Percentiles rank a stretch among this genome's conserved stretches.
Conservation (phyloP, 2,888 invertebrate genomes). For the Timema cristinae region DNA sequence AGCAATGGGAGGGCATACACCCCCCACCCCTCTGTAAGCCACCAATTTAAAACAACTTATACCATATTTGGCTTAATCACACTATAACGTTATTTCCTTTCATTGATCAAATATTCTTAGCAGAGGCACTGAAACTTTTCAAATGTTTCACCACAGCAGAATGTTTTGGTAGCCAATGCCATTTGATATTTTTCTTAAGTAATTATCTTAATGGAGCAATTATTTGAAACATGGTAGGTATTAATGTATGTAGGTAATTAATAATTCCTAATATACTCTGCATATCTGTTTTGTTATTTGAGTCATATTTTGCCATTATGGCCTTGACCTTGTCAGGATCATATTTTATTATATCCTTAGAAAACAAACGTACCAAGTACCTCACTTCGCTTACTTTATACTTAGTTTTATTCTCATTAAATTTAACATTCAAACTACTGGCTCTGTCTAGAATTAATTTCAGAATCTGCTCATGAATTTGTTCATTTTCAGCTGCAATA, state of each 20-base stretch:
- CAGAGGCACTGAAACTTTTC: not conserved
- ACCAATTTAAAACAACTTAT: not conserved
- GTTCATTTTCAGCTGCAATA: not conserved
- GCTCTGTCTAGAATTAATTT: not conserved
- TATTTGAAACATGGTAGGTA: not conserved
- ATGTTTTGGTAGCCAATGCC: not conserved
- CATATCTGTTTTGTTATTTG: not conserved
- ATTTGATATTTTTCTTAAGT: not conserved
- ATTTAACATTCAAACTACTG: constrained; percentile 7
- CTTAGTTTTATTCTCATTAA: not conserved
- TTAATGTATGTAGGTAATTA: not conserved
- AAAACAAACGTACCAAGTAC: not conserved
- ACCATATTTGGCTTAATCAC: too few species aligned
- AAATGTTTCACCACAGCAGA: not conserved
- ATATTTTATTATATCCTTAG: not conserved
- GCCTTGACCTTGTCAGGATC: not conserved
- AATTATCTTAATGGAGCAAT: not conserved
- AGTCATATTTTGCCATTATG: not conserved
- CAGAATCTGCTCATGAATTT: not conserved
- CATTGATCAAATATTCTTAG: not conserved
- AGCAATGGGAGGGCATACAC: too few species aligned
- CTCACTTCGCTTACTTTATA: not conserved
- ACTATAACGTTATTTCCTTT: too few species aligned
- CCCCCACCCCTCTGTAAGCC: not conserved
- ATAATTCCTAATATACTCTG: not conserved